Evolutionary conservation across 2,797 vertebrate species (phyloP).

Genomic region (Psittacula derbiana): DNA sequence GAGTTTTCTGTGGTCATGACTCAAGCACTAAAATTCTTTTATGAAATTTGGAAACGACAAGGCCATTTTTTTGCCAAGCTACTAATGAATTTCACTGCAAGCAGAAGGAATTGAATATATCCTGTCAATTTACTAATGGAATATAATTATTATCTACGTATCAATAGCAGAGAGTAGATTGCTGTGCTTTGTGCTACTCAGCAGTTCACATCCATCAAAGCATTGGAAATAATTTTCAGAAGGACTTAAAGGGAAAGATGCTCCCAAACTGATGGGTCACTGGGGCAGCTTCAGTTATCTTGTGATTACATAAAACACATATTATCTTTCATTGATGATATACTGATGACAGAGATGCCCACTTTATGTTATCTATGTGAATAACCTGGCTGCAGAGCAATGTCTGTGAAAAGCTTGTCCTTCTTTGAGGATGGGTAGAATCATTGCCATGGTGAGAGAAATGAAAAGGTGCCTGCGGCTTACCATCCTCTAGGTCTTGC

Average conservation of each 20-base stretch:
- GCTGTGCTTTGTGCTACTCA: neutral
- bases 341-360: neutral
- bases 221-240: neutral
- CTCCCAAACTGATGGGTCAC: neutral
- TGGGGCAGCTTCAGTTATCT: neutral
- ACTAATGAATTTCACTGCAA: slow-evolving; percentile 10
- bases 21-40: neutral
- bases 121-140: slow-evolving; percentile 44
- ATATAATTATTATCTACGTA: neutral
- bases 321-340: neutral
- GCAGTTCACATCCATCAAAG: slow-evolving; percentile 2
- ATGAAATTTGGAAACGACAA: neutral
- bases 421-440: neutral
- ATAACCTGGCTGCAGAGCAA: neutral
- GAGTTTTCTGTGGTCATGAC: neutral
- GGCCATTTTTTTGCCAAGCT: neutral
- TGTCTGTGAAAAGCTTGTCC: neutral
- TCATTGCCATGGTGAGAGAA: neutral
- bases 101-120: neutral
- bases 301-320: neutral
- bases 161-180: neutral
- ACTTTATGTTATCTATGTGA: accelerated
- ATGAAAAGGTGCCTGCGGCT: neutral
- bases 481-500: neutral
- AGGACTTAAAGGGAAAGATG: neutral